Evolutionary conservation across 2,888 invertebrate genomes (phyloP), one percentile per base, ranked within the genome.

Genomic region (Ischnura elegans): DNA sequence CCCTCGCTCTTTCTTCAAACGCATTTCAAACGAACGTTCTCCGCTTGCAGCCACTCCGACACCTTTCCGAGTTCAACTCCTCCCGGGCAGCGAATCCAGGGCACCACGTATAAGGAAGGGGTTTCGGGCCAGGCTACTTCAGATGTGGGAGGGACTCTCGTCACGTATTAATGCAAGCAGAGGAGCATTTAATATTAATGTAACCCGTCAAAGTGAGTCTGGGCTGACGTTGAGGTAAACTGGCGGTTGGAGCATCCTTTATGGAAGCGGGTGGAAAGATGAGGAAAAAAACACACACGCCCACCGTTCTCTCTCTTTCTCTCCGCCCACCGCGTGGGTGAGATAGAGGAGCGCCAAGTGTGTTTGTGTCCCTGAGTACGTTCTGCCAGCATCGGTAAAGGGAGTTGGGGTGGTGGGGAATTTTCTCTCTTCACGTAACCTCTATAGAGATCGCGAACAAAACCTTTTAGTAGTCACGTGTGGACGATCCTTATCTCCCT

Each of bases 391-490:
- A 51, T 51, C 61, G 3, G 61, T 61, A 36, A 13, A n/a, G n/a
- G n/a, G 36, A 36, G 51, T 6, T 51, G 51, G 51, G 76, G 16
- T 29, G 76, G 36, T 10, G 10, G 76, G 1, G 76, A 36, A n/a
- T 29, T 76, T 36, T 36, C 36, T 36, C 61, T 51, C 51, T 90
- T 61, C 90, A 43, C 42, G 42, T 61, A 90, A 90, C 51, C 87
- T 87, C 8, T 87, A 76, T 66, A 55, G 90, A 61, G 61, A 61
- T 61, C 61, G 61, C 66, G 90, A 76, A 76, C 90, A 90, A 55
- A 90, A 90, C 55, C 66, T 90, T 90, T 90, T 90, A 90, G 90
- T 45, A 13, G 90, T 90, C 90, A 90, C 90, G 90, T 90, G 90
- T 55, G 61, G 43, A 55, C 61, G 90, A 90, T 90, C 61, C 90